These are phyloP conservation scores for Rhagophthalmus giganteus DNA, from an alignment of 2,888 invertebrate genomes.

Conservation along the genomic window DNA sequence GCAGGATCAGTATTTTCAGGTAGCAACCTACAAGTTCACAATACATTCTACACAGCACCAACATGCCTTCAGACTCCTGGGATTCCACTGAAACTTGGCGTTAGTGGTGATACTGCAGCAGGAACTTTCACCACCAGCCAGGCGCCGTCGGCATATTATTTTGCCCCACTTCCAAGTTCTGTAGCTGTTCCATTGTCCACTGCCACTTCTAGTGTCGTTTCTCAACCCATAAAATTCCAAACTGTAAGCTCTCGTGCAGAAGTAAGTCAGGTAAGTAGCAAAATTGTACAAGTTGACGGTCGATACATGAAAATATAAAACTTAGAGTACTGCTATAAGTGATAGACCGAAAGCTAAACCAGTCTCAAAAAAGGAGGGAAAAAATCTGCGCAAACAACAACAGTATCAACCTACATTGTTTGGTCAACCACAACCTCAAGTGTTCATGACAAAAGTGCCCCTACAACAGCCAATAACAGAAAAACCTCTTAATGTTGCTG, in stretches of 20 bases:
- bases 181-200: constrained; percentile 49
- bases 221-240: constrained; percentile 51
- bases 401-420: constrained; percentile 52
- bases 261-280: constrained; percentile 57
- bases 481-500: constrained; percentile 41
- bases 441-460: constrained; percentile 32
- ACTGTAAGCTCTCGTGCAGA: constrained; percentile 59
- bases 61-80: constrained; percentile 45
- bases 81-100: constrained; percentile 44
- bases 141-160: constrained; percentile 58
- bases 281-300: not conserved
- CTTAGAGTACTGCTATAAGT: constrained; percentile 74
- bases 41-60: constrained; percentile 54
- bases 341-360: constrained; percentile 84
- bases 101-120: constrained; percentile 42
- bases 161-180: constrained; percentile 57
- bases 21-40: constrained; percentile 55
- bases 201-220: constrained; percentile 37
- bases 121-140: constrained; percentile 55
- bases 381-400: constrained; percentile 67
- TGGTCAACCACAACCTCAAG: constrained; percentile 52
- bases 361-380: constrained; percentile 77
- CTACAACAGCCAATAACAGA: constrained; percentile 47
- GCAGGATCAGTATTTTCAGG: constrained; percentile 52
- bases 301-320: constrained; percentile 5